A percentile compares a stretch with the other conserved stretches of the same genome.
phyloP scores from a whole-genome alignment of 1,140 invertebrate genomes.

The Hetaerina americana region DNA sequence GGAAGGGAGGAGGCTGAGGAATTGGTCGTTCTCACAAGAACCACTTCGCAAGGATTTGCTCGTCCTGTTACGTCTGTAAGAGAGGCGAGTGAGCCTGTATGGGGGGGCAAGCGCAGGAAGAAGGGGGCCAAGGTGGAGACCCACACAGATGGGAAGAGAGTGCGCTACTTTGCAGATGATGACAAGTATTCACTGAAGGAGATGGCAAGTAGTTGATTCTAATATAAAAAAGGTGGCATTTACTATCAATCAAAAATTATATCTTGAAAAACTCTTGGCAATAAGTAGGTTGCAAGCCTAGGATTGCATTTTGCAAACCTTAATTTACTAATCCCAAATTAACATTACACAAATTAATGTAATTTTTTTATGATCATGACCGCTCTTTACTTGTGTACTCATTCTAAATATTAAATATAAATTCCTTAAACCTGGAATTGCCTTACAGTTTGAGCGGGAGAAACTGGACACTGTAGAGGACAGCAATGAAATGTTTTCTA shows the following conservation, averaged over 20 bases:
- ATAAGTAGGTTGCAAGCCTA: too few relatives aligned
- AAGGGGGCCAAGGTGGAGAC: constrained; percentile 53
- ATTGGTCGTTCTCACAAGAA: constrained; percentile 55
- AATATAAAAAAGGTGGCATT: too few relatives aligned
- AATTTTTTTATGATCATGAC: too few relatives aligned
- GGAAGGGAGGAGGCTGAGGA: constrained; percentile 34
- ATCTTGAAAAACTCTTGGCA: too few relatives aligned
- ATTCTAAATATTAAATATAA: constrained; percentile 11
- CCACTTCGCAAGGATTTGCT: constrained; percentile 45
- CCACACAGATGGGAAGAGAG: constrained; percentile 55
- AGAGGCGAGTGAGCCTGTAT: constrained; percentile 19
- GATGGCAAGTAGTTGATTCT: constrained; percentile 55
- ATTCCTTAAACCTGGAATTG: constrained; percentile 8
- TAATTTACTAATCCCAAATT: too few relatives aligned
- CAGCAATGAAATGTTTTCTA: constrained; percentile 65
- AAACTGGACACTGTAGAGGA: constrained; percentile 70
- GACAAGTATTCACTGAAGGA: constrained; percentile 73
- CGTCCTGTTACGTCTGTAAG: constrained; percentile 19
- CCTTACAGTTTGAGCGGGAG: constrained; percentile 71
- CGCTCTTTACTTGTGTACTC: constrained; percentile 8
- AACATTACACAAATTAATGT: too few relatives aligned
- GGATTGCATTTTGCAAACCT: too few relatives aligned
- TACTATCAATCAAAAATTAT: too few relatives aligned
- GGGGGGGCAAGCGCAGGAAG: constrained; percentile 38
- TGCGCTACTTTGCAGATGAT: constrained; percentile 81